Evolutionary conservation across 2,113 vertebrate genomes (phyloP).

Genomic region (Pseudopodoces humilis): DNA sequence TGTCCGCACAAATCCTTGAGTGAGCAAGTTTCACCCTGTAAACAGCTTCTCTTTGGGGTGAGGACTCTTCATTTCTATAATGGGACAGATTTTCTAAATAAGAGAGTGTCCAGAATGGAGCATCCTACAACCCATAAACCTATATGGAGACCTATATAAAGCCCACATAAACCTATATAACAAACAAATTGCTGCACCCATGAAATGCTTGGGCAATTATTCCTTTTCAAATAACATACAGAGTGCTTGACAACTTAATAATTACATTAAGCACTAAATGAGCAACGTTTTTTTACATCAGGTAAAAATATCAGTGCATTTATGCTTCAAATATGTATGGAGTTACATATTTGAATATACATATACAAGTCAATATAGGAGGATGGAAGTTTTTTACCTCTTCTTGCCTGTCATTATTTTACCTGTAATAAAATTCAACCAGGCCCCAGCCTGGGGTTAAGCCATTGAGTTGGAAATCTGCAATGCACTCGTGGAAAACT

Average conservation of each 20-base stretch:
- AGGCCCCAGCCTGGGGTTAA: slow-evolving; percentile 52
- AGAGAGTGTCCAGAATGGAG: not conserved
- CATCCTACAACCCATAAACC: not conserved
- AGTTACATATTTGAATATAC: not conserved
- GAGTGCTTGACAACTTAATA: not conserved
- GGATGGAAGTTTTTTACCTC: not conserved
- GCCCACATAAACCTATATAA: not conserved
- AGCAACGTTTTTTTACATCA: not conserved
- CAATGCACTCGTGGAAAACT: slow-evolving; percentile 54
- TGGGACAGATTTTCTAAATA: not conserved
- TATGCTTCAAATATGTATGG: not conserved
- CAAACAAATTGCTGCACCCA: not conserved
- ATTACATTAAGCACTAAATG: not conserved
- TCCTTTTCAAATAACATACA: not conserved
- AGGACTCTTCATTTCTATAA: not conserved
- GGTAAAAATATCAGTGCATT: not conserved
- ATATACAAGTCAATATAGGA: not conserved
- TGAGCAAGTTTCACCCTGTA: not conserved
- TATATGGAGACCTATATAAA: not conserved
- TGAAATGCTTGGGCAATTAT: not conserved
- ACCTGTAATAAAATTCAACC: slow-evolving; percentile 69
- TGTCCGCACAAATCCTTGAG: not conserved
- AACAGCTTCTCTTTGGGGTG: not conserved
- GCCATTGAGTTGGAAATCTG: slow-evolving; percentile 3
- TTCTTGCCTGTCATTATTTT: not conserved